A percentile compares a stretch with the other conserved stretches of the same genome.
phyloP scores from a whole-genome alignment of 92 coral and sea anemone species.

The Parazoanthus darwini region DNA sequence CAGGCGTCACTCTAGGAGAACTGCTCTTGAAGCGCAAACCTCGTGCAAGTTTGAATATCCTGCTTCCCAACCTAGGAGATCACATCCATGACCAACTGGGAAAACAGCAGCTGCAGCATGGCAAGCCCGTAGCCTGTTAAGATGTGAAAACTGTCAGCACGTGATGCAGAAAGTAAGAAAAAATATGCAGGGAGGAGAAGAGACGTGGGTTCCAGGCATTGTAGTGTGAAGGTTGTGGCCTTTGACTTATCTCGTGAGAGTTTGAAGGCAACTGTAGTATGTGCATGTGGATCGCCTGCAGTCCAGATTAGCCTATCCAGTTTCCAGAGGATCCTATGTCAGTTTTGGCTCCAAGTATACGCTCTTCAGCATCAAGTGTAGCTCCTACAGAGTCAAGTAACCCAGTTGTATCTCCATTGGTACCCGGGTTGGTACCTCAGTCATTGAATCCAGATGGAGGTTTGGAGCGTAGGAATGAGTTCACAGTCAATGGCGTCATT shows the following conservation, averaged over 20 bases:
- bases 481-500: too few species aligned
- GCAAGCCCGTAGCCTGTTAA: constrained; percentile 28
- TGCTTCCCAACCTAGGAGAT: constrained; percentile 46
- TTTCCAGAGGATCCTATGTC: neutral
- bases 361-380: neutral
- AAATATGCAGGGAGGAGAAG: constrained; percentile 52
- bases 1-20: constrained; percentile 43
- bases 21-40: constrained; percentile 58
- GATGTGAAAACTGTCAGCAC: constrained; percentile 45
- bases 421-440: neutral
- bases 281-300: constrained; percentile 61
- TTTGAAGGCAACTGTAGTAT: constrained; percentile 51
- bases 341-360: neutral
- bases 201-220: constrained; percentile 52
- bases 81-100: constrained; percentile 47
- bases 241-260: constrained; percentile 45
- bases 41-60: constrained; percentile 36
- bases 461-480: neutral
- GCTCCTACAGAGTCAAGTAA: neutral
- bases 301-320: neutral
- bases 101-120: constrained; percentile 43
- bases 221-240: constrained; percentile 47
- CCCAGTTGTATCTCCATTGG: neutral
- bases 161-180: constrained; percentile 48
- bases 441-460: constrained; percentile 7